Percentiles rank a stretch among this genome's conserved stretches.
Evolutionary conservation across 2,113 vertebrate genomes (phyloP).

Genomic region (Cyanoramphus novaezelandiae): DNA sequence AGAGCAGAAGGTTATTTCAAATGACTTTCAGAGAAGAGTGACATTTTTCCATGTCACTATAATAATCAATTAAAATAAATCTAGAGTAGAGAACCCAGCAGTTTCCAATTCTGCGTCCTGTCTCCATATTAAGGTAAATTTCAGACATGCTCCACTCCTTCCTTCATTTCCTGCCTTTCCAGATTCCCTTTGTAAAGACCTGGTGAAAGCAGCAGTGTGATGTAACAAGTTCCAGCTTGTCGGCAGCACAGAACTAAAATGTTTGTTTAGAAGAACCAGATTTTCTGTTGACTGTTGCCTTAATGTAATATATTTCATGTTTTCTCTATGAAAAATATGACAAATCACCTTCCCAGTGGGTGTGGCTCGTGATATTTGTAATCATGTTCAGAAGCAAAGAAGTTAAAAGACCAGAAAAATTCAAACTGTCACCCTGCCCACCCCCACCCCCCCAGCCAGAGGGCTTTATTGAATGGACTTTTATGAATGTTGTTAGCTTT

Average conservation of each 20-base stretch:
- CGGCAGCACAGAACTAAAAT: background rate
- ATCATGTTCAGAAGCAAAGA: background rate
- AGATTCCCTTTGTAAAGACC: background rate
- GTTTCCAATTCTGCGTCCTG: background rate
- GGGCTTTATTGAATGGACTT: conserved; percentile 33
- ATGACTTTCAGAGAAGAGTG: background rate
- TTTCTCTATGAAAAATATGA: background rate
- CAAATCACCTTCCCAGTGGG: background rate
- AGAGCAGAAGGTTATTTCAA: background rate
- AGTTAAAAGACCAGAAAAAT: conserved; percentile 48
- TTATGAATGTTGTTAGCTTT: conserved; percentile 50
- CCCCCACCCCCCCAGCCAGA: background rate
- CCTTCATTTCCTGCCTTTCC: background rate
- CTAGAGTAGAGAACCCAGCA: background rate
- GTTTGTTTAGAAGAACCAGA: background rate
- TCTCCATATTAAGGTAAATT: background rate
- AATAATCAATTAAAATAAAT: background rate
- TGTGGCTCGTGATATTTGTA: background rate
- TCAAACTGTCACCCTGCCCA: background rate
- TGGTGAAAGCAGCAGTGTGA: background rate
- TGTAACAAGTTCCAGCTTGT: background rate
- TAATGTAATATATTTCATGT: background rate
- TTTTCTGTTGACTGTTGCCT: background rate
- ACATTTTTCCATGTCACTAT: background rate
- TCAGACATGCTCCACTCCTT: background rate